Base-by-base conservation (phyloP, 2,888 invertebrate genomes). In the Lochmaea capreae region DNA sequence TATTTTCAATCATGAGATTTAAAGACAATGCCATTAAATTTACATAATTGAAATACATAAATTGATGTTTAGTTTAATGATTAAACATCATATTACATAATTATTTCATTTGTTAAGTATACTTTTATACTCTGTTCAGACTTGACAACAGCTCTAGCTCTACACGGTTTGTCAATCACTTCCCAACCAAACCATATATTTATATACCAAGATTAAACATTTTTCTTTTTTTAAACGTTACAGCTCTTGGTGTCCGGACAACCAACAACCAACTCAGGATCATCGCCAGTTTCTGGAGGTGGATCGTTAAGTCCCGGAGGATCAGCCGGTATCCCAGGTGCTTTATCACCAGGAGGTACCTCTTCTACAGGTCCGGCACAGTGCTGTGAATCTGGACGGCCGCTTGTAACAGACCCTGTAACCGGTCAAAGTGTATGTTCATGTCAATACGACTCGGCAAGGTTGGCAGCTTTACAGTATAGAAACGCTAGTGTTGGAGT, bases 351-450 rank as follows among this genome's bases (percentile, higher is more conserved):
- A 3, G 91, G 85, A n/a, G 87, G 86, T 49, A 85, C 86, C 67
- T 87, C 83, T 73, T 85, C 83, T 78, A 81, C 87, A 75, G 82
- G 88, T 73, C 86, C 86, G 26, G 83, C 85, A 78, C 87, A 86
- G 78, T 97, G 97, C 88, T 97, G 97, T 89, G 97, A 97, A 86
- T 95, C 95, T 80, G 96, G 96, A 67, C 91, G 96, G 77, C 96
- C 96, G 79, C 93, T 97, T 87, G 94, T 96, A 90, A 96, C 96
- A 81, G 97, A 97, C 88, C 96, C 97, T 11, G 94, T 96, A 75
- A 95, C 96, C 78, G 97, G 97, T 49, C 96, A 97, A 88, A 94
- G 95, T 70, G 95, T 97, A 82, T 97, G 97, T 89, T 96, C 96
- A 82, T 97, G 97, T 88, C 97, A 97, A 87, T 97, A 97, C 88